Percentiles rank a stretch among this genome's conserved stretches.
Evolutionary conservation across 2,888 invertebrate genomes (phyloP).

Genomic region (Digitonthophagus gazella): DNA sequence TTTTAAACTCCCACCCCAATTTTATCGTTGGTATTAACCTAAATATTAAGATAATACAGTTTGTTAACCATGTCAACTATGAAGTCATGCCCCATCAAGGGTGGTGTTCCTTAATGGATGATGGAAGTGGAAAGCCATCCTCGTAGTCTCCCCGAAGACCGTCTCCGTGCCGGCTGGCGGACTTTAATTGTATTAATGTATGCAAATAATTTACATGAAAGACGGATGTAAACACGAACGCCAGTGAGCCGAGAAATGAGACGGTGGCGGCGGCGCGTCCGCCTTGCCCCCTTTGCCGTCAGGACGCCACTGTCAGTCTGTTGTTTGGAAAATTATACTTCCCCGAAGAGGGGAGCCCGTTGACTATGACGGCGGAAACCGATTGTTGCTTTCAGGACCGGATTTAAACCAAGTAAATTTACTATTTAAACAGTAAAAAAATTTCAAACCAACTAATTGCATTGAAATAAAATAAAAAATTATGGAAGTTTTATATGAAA

Average conservation of each 20-base stretch:
- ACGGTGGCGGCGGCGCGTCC: constrained; percentile 27
- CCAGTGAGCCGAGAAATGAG: constrained; percentile 48
- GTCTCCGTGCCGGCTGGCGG: neutral
- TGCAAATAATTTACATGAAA: constrained; percentile 48
- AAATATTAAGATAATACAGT: too few species aligned
- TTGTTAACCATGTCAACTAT: neutral
- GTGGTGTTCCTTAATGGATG: neutral
- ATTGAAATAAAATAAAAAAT: too few species aligned
- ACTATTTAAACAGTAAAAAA: too few species aligned
- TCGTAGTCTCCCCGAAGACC: neutral
- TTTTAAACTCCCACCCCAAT: too few species aligned
- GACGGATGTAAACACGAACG: constrained; percentile 46
- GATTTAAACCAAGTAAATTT: neutral
- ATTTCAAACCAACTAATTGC: too few species aligned
- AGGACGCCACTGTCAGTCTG: constrained; percentile 23
- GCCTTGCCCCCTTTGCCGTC: neutral
- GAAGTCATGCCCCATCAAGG: neutral
- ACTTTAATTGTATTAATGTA: constrained; percentile 45
- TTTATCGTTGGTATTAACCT: too few species aligned
- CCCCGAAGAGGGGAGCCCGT: constrained; percentile 13
- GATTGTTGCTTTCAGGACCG: constrained; percentile 25
- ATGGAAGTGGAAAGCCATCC: neutral
- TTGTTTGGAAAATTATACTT: constrained; percentile 27
- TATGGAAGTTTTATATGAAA: too few species aligned
- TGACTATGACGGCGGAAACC: constrained; percentile 21